These are phyloP conservation scores for Petromus typicus DNA, from an alignment of 2,113 vertebrate species.

Conservation along the genomic window DNA sequence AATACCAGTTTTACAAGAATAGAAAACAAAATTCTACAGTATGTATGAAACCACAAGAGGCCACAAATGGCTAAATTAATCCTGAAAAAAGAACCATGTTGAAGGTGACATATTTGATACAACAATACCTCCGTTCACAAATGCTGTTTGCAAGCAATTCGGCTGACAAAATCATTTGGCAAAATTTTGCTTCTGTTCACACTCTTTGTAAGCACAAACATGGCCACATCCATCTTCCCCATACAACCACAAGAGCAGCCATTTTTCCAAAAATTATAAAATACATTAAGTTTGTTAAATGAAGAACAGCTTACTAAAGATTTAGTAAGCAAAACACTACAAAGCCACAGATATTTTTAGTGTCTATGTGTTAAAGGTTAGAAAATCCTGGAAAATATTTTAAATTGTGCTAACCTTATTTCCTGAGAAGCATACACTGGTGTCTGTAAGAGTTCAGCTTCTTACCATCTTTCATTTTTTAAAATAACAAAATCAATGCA, in stretches of 20 bases:
- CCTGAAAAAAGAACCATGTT: not conserved
- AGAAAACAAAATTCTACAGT: not conserved
- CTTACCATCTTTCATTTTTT: not conserved
- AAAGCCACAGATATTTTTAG: not conserved
- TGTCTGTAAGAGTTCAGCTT: not conserved
- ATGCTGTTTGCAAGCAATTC: not conserved
- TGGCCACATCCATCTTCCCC: not conserved
- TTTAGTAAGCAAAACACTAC: not conserved
- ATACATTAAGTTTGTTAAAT: not conserved
- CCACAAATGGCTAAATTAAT: not conserved
- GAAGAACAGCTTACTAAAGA: not conserved
- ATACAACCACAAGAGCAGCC: not conserved
- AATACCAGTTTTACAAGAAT: not conserved
- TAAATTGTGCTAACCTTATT: not conserved
- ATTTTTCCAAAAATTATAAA: not conserved
- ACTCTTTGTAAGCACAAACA: not conserved
- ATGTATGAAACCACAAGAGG: not conserved
- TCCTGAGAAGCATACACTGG: not conserved
- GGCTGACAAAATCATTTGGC: not conserved
- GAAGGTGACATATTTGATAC: not conserved
- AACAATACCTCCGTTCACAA: not conserved
- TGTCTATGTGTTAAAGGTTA: not conserved
- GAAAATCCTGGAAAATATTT: not conserved
- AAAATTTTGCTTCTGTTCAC: not conserved
- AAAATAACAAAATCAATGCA: not conserved